phyloP scores from a whole-genome alignment of 2,113 vertebrate species.

The Paedocypris sp. region DNA sequence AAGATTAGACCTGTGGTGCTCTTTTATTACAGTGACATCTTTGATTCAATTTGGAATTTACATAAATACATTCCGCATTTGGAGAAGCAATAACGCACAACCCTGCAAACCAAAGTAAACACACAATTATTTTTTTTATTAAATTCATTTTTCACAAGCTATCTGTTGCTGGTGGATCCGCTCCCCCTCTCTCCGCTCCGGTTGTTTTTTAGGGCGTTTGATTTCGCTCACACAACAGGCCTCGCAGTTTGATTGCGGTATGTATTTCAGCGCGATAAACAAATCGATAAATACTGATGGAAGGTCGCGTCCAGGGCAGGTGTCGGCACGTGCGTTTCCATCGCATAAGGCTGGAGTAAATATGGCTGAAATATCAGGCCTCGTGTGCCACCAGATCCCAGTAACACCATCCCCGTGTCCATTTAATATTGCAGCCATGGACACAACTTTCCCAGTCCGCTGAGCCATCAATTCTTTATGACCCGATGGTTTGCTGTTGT shows the following conservation, averaged over 20 bases:
- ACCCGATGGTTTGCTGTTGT: conserved; percentile 55
- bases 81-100: conserved; percentile 65
- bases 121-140: conserved; percentile 70
- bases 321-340: conserved; percentile 75
- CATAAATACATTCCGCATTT: conserved; percentile 74
- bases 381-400: conserved; percentile 60
- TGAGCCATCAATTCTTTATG: conserved; percentile 59
- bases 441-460: conserved; percentile 54
- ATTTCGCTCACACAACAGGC: conserved; percentile 12
- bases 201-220: conserved; percentile 47
- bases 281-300: too few species aligned
- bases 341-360: conserved; percentile 72
- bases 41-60: conserved; percentile 72
- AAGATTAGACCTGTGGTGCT: conserved; percentile 68
- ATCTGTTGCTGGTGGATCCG: conserved; percentile 55
- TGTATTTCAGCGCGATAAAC: conserved; percentile 68
- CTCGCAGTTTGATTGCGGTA: conserved; percentile 62
- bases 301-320: conserved; percentile 70
- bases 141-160: conserved; percentile 71
- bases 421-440: conserved; percentile 70
- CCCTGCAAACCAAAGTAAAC: conserved; percentile 71
- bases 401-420: conserved; percentile 57
- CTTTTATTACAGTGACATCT: conserved; percentile 71
- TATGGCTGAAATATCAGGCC: conserved; percentile 57
- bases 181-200: conserved; percentile 46